Percentiles rank a stretch among this genome's conserved stretches.
phyloP scores from a whole-genome alignment of 1,140 invertebrate genomes.

The Drosophila eugracilis region DNA sequence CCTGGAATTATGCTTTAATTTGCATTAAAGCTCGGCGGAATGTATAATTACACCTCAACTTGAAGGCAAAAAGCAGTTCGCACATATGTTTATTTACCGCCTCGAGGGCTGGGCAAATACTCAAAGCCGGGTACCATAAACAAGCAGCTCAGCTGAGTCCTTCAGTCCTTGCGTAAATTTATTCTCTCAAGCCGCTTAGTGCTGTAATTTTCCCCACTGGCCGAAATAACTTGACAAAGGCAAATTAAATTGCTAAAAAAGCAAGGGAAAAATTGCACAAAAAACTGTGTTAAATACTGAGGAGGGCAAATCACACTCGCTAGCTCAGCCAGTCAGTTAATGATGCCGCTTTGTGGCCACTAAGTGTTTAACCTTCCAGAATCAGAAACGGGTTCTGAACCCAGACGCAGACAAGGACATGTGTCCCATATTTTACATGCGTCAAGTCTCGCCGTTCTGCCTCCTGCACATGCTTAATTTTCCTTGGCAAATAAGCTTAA shows the following conservation, averaged over 20 bases:
- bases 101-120: constrained; percentile 61
- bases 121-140: constrained; percentile 60
- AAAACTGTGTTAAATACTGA: background rate
- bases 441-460: constrained; percentile 58
- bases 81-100: constrained; percentile 66
- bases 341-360: constrained; percentile 77
- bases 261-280: constrained; percentile 19
- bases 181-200: constrained; percentile 57
- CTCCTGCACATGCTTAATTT: constrained; percentile 60
- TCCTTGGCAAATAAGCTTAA: constrained; percentile 70
- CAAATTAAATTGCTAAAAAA: constrained; percentile 78
- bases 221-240: constrained; percentile 44
- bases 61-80: constrained; percentile 1
- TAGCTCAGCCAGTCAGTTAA: constrained; percentile 52
- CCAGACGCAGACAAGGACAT: constrained; percentile 33
- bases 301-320: constrained; percentile 1
- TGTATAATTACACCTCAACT: constrained; percentile 63
- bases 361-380: constrained; percentile 75
- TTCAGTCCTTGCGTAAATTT: constrained; percentile 52
- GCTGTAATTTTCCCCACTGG: constrained; percentile 52
- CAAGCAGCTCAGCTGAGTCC: constrained; percentile 51
- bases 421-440: constrained; percentile 63
- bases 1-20: constrained; percentile 70
- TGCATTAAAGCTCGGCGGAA: constrained; percentile 63
- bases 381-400: constrained; percentile 28